Base-by-base conservation (phyloP, 1,140 invertebrate genomes). In the Cotesia typhae region DNA sequence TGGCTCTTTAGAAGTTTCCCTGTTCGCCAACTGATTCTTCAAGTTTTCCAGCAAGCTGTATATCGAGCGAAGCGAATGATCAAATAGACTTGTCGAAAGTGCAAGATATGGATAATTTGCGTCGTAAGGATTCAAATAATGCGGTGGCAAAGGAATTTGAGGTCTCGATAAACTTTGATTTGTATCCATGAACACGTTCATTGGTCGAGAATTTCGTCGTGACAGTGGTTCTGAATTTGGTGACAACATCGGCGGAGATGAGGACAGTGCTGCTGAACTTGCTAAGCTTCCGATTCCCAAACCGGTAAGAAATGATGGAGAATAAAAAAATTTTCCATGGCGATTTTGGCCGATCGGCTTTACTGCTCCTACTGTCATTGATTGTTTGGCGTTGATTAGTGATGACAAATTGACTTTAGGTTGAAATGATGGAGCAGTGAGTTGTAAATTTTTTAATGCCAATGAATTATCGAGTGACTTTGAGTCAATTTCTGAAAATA, bases 301-400 rank as follows among this genome's bases (percentile, higher is more conserved):
- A 38, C 84, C 82, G 61, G 83, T 74, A 6, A 85, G 53, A 47
- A 86, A 79, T 4, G 84, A 80, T 20, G 86, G 70, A 66, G 74
- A 78, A n/a, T 77, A 77, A 0, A 85, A 77, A 57, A 83, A 77
- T 77, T 80, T 74, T 0, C 74, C 71, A 12, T 72, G 76, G 3
- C 80, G 79, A 0, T 47, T 74, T 1, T 47, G 41, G 6, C 41
- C 41, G 10, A 47, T 10, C 6, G 67, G 51, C 1, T 68, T 70
- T 57, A 6, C 20, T 4, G 17, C 36, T 55, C 20, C 10, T 5
- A 61, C 6, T 2, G 41, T 36, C 1, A 28, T 7, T 41, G 36
- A 14, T 38, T 63, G 10, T 7, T 47, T 47, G 2, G 2, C 10
- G 10, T 47, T 10, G 10, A 6, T 47, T 47, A 0, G 6, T 10